These are phyloP conservation scores for Onychostoma macrolepis DNA, from an alignment of 2,113 vertebrate species.

Conservation along the genomic window DNA sequence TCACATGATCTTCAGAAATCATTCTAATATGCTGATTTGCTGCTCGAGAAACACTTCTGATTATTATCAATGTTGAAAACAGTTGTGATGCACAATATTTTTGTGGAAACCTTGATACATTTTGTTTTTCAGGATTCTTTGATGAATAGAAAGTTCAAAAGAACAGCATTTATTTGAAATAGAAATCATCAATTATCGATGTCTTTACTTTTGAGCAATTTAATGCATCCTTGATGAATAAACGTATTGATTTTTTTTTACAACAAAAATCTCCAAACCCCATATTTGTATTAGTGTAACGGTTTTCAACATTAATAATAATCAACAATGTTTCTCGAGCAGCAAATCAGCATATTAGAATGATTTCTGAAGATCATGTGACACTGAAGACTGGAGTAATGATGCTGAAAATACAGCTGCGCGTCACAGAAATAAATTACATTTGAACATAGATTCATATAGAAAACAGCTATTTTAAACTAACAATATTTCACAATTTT, in stretches of 20 bases:
- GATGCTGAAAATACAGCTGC: not conserved
- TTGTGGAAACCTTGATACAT: too few species aligned
- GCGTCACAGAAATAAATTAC: not conserved
- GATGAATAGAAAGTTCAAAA: too few species aligned
- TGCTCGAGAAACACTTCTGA: not conserved
- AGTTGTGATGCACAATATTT: too few species aligned
- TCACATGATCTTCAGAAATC: not conserved
- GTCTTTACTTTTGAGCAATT: too few species aligned
- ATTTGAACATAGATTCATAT: not conserved
- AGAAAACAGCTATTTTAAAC: not conserved
- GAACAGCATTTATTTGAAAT: too few species aligned
- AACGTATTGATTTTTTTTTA: too few species aligned
- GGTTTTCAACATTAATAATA: not conserved
- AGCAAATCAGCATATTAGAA: not conserved
- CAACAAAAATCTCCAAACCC: too few species aligned
- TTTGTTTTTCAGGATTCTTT: too few species aligned
- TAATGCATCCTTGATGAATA: too few species aligned
- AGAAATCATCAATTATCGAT: too few species aligned
- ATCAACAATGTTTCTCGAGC: not conserved
- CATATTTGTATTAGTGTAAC: too few species aligned
- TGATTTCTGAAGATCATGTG: conserved; percentile 1
- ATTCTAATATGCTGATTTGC: not conserved
- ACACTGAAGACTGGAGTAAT: not conserved
- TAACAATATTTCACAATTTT: not conserved
- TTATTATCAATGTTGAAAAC: too few species aligned